Evolutionary conservation across 2,797 vertebrate genomes (phyloP), one percentile per base, ranked within the genome.

Genomic region (Hephaestus fuliginosus): DNA sequence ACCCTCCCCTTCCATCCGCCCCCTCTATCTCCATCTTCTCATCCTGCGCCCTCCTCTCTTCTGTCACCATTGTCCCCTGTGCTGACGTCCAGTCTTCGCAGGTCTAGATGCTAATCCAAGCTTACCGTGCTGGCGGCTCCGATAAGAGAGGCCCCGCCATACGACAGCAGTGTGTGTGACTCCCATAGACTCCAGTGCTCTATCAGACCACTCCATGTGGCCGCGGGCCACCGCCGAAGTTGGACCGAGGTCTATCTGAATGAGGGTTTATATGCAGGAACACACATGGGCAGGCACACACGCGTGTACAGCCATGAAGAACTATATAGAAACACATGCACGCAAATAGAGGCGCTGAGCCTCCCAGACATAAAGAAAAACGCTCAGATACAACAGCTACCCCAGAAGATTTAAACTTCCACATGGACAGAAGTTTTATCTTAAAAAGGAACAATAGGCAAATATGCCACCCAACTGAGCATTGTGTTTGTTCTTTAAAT

Each of bases 31-130:
- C 86, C 84, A 89, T 87, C 86, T 86, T 80, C 87, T 81, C 82
- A 85, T 89, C 81, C 86, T 61, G 84, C 87, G 39, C 75, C 82
- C 88, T 90, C 78, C 85, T 81, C 78, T 87, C 39, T 70, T 88
- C 90, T 85, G 69, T 91, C 87, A 77, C 85, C 82, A 90, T 91
- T 91, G 91, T 91, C 88, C 86, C 89, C 80, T 25, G 74, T 79
- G 88, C 83, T 91, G 92, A 95, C 91, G 94, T 95, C 94, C 94
- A 89, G 91, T 94, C 90, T 95, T 94, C 86, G 74, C 92, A 94
- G 91, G 95, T 95, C 93, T 93, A 96, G 95, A 96, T 95, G 94
- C 91, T 95, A 96, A 96, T 96, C 95, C 94, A 91, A 93, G 95
- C 93, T 96, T 95, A 96, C 93, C 86, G 85, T 87, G 89, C 95